phyloP scores from a whole-genome alignment of 2,888 invertebrate genomes.

The Limnephilus lunatus region DNA sequence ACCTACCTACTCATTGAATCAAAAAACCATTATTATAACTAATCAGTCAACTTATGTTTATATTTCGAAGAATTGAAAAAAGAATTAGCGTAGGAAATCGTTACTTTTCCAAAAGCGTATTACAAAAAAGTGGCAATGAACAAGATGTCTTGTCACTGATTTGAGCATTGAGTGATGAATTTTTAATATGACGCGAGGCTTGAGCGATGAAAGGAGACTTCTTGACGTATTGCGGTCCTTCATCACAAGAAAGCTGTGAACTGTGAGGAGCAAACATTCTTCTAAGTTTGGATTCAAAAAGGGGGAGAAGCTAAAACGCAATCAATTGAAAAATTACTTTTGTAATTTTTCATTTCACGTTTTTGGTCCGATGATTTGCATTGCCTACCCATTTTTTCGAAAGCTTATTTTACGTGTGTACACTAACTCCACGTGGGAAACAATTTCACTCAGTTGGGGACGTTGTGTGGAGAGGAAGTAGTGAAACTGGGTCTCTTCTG shows the following conservation, averaged over 20 bases:
- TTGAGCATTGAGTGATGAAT: constrained; percentile 22
- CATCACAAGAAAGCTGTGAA: not conserved
- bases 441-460: too few relatives aligned
- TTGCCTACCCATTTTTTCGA: too few relatives aligned
- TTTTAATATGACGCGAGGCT: not conserved
- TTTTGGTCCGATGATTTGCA: not conserved
- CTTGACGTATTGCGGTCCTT: constrained; percentile 23
- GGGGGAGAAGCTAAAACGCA: not conserved
- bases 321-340: not conserved
- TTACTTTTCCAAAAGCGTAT: not conserved
- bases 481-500: too few relatives aligned
- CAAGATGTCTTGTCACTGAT: constrained; percentile 39
- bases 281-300: not conserved
- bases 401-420: too few relatives aligned
- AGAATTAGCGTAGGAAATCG: not conserved
- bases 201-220: not conserved
- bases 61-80: not conserved
- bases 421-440: too few relatives aligned
- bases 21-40: too few relatives aligned
- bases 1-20: too few relatives aligned
- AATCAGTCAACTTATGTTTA: too few relatives aligned
- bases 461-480: too few relatives aligned
- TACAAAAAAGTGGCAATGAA: not conserved
- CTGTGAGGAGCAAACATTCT: not conserved
- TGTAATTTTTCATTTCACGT: not conserved